Percentiles rank a stretch among this genome's conserved stretches.
Conservation (phyloP, 2,888 invertebrate species). For the Campoletis raptor region DNA sequence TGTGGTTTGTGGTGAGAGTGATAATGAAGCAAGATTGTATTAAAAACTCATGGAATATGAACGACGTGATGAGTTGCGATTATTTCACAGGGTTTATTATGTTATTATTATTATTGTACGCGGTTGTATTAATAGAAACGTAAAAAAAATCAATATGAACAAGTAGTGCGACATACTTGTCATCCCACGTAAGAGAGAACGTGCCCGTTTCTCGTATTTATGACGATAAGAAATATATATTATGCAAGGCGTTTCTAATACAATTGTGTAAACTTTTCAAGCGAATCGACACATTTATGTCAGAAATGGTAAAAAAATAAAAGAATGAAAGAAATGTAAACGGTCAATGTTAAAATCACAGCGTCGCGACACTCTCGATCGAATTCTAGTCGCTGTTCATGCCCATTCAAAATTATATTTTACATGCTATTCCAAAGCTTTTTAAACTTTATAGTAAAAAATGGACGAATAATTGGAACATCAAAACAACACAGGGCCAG, state of each 20-base stretch:
- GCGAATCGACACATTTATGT: conserved; percentile 67
- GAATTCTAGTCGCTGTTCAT: conserved; percentile 62
- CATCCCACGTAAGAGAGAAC: conserved; percentile 16
- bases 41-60: conserved; percentile 21
- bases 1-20: conserved; percentile 31
- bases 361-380: conserved; percentile 35
- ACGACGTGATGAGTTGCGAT: conserved; percentile 40
- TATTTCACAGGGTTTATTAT: conserved; percentile 30
- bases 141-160: conserved; percentile 64
- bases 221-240: conserved; percentile 30
- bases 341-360: conserved; percentile 44
- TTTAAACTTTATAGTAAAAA: neutral
- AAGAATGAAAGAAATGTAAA: conserved; percentile 27
- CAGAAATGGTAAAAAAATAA: conserved; percentile 11
- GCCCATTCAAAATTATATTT: conserved; percentile 62
- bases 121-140: conserved; percentile 55
- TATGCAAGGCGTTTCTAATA: conserved; percentile 58
- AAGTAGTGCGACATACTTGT: conserved; percentile 52
- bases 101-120: conserved; percentile 24
- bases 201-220: conserved; percentile 46
- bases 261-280: conserved; percentile 67
- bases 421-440: conserved; percentile 53
- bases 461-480: conserved; percentile 1
- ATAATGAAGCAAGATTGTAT: conserved; percentile 30
- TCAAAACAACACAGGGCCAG: conserved; percentile 16